Base-by-base conservation (phyloP, 2,113 vertebrate genomes). In the Cettia cetti region DNA sequence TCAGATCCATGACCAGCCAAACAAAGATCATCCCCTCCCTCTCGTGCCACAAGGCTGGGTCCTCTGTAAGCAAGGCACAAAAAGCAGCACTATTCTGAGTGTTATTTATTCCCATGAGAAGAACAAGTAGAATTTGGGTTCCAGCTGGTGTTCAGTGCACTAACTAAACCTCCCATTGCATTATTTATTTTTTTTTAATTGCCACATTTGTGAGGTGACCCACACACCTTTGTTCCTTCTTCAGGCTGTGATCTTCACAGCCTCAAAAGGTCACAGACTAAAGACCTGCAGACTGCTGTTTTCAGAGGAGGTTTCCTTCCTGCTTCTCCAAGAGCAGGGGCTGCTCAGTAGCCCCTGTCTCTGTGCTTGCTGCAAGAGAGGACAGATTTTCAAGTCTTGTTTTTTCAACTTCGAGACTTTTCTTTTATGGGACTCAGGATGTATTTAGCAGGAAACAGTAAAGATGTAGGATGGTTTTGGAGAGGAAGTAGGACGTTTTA, bases 401-500 rank as follows among this genome's bases (percentile, higher is more conserved):
- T 91, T 76, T 45, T 52, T 75, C 52, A 68, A 44, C 45, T 91
- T 74, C 10, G 20, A 89, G 92, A 82, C 8, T 75, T 82, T 92
- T 91, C 92, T 90, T 91, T 82, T 44, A 7, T 31, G 66, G 53
- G 64, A 85, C 31, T 92, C 86, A 65, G 84, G 84, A 82, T 79
- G 65, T 71, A 31, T 77, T 84, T 89, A 85, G 75, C 57, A 87
- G 94, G 81, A 89, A 94, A 57, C 39, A 82, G 59, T 79, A 94
- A 89, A 89, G 90, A 89, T 88, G 42, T 33, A 64, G 66, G 63
- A 37, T 54, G 50, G 75, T 63, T 94, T 65, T 94, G 50, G 66
- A 90, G 71, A 95, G 87, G 93, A 95, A 93, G 42, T 57, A 82
- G 75, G 45, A 66, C 22, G 1, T 59, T 88, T 91, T 93, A 94